phyloP scores from a whole-genome alignment of 2,888 invertebrate genomes.

The Ctena decussata region DNA sequence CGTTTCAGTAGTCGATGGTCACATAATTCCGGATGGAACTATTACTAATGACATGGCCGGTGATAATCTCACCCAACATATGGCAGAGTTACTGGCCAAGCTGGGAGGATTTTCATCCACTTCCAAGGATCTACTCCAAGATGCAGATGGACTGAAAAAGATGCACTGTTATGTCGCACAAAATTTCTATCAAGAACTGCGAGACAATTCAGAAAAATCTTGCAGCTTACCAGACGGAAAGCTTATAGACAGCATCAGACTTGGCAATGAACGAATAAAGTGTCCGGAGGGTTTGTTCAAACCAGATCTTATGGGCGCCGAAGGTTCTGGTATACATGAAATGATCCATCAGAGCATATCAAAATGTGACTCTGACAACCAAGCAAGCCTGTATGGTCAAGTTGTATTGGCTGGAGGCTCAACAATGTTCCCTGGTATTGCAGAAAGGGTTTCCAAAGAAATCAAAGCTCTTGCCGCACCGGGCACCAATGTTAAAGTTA shows the following conservation, averaged over 20 bases:
- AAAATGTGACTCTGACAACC: conserved; percentile 74
- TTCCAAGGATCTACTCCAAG: neutral
- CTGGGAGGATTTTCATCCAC: neutral
- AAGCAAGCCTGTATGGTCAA: conserved; percentile 77
- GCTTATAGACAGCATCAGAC: conserved; percentile 74
- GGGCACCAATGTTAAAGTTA: conserved; percentile 89
- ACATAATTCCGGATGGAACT: neutral
- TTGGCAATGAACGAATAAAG: neutral
- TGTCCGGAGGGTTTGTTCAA: conserved; percentile 80
- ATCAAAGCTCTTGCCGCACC: conserved; percentile 93
- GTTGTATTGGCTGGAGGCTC: conserved; percentile 95
- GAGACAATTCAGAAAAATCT: no score
- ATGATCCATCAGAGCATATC: conserved; percentile 72
- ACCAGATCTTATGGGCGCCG: conserved; percentile 83
- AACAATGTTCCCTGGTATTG: conserved; percentile 98
- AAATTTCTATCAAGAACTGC: conserved; percentile 10
- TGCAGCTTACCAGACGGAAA: conserved; percentile 84
- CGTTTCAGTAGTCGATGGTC: neutral
- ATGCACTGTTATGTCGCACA: neutral
- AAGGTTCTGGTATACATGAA: conserved; percentile 64
- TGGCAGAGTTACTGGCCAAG: neutral
- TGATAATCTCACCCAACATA: neutral
- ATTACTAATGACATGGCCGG: neutral
- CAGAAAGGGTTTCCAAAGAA: conserved; percentile 99
- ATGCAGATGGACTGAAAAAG: neutral